Evolutionary conservation across 2,113 vertebrate genomes (phyloP).

Genomic region (Ceuthmochares aereus): DNA sequence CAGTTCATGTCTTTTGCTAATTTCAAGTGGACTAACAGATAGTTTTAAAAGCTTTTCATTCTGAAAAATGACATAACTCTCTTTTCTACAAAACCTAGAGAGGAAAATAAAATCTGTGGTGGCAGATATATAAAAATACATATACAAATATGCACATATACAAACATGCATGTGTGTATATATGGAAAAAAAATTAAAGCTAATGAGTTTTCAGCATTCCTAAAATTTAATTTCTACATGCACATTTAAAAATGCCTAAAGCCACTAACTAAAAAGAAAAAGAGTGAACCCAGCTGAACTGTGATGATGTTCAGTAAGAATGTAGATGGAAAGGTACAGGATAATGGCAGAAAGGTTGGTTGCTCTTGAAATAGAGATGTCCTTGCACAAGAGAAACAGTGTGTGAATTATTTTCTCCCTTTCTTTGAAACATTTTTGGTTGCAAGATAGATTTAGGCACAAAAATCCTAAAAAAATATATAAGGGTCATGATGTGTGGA

Average conservation of each 20-base stretch:
- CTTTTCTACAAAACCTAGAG: background rate
- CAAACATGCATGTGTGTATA: background rate
- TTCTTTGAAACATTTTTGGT: conserved; percentile 53
- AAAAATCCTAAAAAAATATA: conserved; percentile 19
- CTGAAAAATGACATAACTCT: background rate
- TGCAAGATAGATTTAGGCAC: conserved; percentile 28
- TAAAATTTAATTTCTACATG: background rate
- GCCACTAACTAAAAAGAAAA: background rate
- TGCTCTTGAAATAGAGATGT: background rate
- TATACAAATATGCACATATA: no score
- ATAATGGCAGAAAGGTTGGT: background rate
- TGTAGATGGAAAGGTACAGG: background rate
- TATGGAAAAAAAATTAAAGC: background rate
- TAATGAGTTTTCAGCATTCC: background rate
- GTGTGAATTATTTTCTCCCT: conserved; percentile 36
- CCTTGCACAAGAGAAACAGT: background rate
- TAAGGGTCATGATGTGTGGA: background rate
- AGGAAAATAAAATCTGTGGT: background rate
- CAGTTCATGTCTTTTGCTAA: background rate
- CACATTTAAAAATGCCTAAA: background rate
- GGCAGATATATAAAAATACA: background rate
- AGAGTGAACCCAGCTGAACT: background rate
- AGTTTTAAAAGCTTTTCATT: background rate
- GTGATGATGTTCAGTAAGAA: background rate
- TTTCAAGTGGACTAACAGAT: background rate